These are phyloP conservation scores for Diaprepes abbreviatus DNA, from an alignment of 2,888 invertebrate genomes.

Conservation along the genomic window DNA sequence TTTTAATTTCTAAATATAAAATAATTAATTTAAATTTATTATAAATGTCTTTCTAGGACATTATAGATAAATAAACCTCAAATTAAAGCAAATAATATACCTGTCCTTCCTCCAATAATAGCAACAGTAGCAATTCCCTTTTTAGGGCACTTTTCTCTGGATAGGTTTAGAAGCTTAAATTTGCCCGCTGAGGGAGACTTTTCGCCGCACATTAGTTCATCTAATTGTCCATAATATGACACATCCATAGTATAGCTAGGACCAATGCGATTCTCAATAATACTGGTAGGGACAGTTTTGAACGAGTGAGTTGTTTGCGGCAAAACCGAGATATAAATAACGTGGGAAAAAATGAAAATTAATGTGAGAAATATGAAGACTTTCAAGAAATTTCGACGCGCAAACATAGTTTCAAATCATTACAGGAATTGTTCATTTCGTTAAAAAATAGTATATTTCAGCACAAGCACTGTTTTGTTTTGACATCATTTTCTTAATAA, in stretches of 20 bases:
- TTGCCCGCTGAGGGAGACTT: background rate
- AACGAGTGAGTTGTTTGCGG: no score
- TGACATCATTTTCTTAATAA: no score
- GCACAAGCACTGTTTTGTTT: no score
- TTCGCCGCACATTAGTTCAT: background rate
- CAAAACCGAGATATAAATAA: background rate
- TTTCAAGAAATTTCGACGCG: background rate
- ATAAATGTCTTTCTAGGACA: no score
- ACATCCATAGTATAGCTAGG: background rate
- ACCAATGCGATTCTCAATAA: no score
- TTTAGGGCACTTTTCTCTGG: conserved; percentile 17
- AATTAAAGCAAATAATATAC: conserved; percentile 15
- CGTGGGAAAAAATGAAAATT: background rate
- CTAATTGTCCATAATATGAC: background rate
- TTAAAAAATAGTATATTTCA: no score
- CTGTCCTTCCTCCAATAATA: conserved; percentile 22
- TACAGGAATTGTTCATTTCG: no score
- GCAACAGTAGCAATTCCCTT: conserved; percentile 17
- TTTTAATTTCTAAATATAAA: no score
- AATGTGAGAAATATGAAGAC: background rate
- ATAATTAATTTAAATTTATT: no score
- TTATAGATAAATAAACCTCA: no score
- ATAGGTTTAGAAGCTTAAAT: background rate
- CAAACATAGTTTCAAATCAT: no score
- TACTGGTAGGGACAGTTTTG: no score